A percentile compares a stretch with the other conserved stretches of the same genome.
Evolutionary conservation across 1,140 invertebrate genomes (phyloP).

Genomic region (Holcopasites calliopsidis): DNA sequence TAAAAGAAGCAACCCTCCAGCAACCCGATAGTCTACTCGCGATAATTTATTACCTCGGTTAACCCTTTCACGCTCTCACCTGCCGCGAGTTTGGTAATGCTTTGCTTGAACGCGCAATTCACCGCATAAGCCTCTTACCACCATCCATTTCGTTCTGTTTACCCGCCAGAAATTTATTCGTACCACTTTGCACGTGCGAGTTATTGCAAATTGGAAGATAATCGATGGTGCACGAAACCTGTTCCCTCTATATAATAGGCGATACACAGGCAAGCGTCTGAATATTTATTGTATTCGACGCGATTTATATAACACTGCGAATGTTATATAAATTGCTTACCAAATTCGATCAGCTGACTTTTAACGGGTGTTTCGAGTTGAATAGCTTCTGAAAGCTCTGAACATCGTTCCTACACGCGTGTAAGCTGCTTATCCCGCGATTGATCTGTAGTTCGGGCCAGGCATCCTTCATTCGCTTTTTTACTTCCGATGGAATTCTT

Average conservation of each 20-base stretch:
- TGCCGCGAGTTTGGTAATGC: neutral
- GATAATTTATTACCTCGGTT: neutral
- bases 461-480: neutral
- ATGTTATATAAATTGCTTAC: neutral
- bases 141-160: neutral
- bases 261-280: neutral
- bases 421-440: too few relatives aligned
- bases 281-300: neutral
- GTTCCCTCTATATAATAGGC: neutral
- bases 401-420: too few relatives aligned
- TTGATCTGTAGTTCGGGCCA: too few relatives aligned
- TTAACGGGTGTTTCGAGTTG: too few relatives aligned
- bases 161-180: neutral
- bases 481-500: neutral
- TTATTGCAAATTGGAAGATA: slow-evolving; percentile 1
- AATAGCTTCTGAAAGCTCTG: too few relatives aligned
- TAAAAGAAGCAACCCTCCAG: neutral
- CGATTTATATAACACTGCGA: too few relatives aligned
- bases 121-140: slow-evolving; percentile 10
- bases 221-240: neutral
- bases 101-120: neutral
- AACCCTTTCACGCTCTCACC: neutral
- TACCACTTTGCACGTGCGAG: too few relatives aligned
- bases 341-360: neutral
- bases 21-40: neutral